Evolutionary conservation across 2,888 invertebrate genomes (phyloP), one percentile per base, ranked within the genome.

Genomic region (Luffia ferchaultella): DNA sequence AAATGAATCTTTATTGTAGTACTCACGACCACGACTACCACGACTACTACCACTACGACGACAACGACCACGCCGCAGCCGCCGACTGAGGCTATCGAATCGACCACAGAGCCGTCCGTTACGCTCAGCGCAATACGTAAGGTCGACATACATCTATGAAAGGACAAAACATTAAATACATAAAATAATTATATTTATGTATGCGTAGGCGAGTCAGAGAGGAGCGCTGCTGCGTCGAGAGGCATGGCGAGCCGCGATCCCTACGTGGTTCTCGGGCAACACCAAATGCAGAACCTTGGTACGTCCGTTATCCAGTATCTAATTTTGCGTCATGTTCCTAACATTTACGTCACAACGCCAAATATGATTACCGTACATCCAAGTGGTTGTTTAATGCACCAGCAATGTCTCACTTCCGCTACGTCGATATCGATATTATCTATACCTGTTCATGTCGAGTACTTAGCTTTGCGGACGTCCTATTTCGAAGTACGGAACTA

Each of bases 241-340:
- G 79, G 73, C 1, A 77, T 78, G 12, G 56, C 80, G 20, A 75
- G 76, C 52, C 76, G 75, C 16, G 72, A 77, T 50, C 72, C 76
- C 0, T 83, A 80, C 58, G 72, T 82, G 40, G 82, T 83, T 1
- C 66, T 82, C 9, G 80, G 82, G 53, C 82, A 82, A 59, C 82
- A 82, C 61, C 82, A 82, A 67, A 79, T 82, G 82, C 82, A 82
- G 62, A 82, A 82, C 49, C 64, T 78, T 42, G 82, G 82, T 82
- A 62, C 68, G 52, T 43, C 43, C 20, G 17, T 40, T 20, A 20
- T 5, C 17, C 46, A 46, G 42, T 30, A 41, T 42, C 42, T 47
- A 12, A 50, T 43, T 30, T 52, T 50, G 45, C 43, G 48, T 46
- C 30, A 30, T 30, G 12, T 30, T 30, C 12, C 5, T 30, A 12